These are phyloP conservation scores for Trichonephila clavata DNA, from an alignment of 1,140 invertebrate genomes.

Conservation along the genomic window DNA sequence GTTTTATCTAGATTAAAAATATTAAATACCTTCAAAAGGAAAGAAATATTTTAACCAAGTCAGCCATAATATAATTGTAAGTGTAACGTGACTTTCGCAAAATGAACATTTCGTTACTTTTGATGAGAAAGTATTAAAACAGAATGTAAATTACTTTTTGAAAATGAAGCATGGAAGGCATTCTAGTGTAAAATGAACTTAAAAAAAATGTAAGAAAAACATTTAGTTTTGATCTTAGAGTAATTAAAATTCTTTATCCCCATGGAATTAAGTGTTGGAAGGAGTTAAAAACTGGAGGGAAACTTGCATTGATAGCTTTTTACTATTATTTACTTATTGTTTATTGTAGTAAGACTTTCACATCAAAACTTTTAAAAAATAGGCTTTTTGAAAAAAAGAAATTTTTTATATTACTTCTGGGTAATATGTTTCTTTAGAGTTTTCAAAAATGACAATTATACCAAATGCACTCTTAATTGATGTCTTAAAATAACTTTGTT, in stretches of 20 bases:
- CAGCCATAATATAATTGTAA: conserved; percentile 48
- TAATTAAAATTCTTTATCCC: conserved; percentile 42
- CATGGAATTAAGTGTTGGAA: conserved; percentile 6
- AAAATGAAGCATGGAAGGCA: background rate
- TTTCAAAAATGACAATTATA: too few species aligned
- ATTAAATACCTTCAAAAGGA: conserved; percentile 24
- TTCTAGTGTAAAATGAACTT: background rate
- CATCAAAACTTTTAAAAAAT: too few species aligned
- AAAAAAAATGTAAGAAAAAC: background rate
- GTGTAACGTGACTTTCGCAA: background rate
- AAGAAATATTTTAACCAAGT: conserved; percentile 31
- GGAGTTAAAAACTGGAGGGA: background rate
- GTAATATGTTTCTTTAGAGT: too few species aligned
- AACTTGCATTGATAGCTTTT: background rate
- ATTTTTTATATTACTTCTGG: too few species aligned
- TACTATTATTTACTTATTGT: background rate
- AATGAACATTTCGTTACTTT: conserved; percentile 32
- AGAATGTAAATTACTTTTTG: conserved; percentile 53
- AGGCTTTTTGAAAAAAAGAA: too few species aligned
- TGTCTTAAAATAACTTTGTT: too few species aligned
- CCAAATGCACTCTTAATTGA: too few species aligned
- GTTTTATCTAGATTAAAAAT: conserved; percentile 38
- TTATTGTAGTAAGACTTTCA: background rate
- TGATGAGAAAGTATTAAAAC: conserved; percentile 23
- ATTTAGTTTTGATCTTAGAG: background rate